phyloP scores from a whole-genome alignment of 2,113 vertebrate genomes.

The Orycteropus afer region DNA sequence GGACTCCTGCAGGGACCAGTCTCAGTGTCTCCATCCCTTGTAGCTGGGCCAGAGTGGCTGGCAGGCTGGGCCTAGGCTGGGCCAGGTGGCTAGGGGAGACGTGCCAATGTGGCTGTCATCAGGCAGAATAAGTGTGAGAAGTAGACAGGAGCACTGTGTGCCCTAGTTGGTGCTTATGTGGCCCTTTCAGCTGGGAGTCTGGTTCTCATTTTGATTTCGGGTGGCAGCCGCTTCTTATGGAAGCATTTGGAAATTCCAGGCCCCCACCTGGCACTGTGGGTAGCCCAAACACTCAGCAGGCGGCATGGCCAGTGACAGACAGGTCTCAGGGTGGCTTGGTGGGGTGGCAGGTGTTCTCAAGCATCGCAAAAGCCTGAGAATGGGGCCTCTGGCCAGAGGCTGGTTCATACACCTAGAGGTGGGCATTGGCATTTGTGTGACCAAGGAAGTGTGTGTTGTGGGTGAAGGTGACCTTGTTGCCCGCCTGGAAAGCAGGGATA shows the following conservation, averaged over 20 bases:
- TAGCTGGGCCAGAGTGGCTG: neutral
- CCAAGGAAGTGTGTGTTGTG: neutral
- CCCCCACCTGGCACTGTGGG: neutral
- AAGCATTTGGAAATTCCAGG: neutral
- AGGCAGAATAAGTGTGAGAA: neutral
- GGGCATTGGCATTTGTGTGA: neutral
- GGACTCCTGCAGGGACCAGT: neutral
- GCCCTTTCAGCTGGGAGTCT: neutral
- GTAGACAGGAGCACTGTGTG: neutral
- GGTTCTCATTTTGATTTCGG: neutral
- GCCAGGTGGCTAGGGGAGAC: neutral
- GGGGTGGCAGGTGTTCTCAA: neutral
- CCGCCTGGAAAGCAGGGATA: neutral
- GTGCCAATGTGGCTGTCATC: neutral
- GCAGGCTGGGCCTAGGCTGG: neutral
- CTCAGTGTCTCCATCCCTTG: neutral
- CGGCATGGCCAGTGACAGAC: neutral
- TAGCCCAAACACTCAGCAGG: neutral
- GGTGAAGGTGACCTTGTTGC: slow-evolving; percentile 39
- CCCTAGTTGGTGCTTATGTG: neutral
- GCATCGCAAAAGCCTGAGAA: neutral
- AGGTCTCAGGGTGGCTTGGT: neutral
- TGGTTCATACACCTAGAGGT: neutral
- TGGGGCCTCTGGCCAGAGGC: neutral
- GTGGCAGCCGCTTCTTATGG: neutral